These are phyloP conservation scores for Amblyornis subalaris DNA, from an alignment of 2,113 vertebrate species.

Conservation along the genomic window DNA sequence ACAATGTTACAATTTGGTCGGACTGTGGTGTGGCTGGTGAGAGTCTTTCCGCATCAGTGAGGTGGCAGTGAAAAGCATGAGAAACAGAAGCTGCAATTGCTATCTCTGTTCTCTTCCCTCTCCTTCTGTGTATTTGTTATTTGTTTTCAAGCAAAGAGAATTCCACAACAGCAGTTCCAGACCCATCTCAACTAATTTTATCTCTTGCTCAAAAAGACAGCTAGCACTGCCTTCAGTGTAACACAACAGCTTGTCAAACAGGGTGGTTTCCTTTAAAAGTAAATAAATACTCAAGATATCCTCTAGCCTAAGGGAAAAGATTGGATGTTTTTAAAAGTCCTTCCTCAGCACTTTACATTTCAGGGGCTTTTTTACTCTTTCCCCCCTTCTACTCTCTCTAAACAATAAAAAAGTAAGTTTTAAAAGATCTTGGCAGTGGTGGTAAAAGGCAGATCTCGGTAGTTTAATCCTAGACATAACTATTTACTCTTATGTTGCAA, in stretches of 20 bases:
- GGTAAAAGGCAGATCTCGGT: not conserved
- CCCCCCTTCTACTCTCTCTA: not conserved
- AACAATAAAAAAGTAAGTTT: not conserved
- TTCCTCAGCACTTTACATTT: not conserved
- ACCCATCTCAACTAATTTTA: constrained; percentile 51
- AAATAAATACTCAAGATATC: constrained; percentile 45
- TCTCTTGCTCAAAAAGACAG: constrained; percentile 40
- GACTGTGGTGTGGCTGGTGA: not conserved
- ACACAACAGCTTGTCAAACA: constrained; percentile 65
- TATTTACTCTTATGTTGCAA: not conserved
- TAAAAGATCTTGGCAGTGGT: not conserved
- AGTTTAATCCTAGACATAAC: not conserved
- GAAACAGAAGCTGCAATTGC: not conserved
- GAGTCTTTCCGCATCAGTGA: not conserved
- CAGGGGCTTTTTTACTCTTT: not conserved
- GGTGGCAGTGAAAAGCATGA: not conserved
- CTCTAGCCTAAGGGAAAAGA: constrained; percentile 33
- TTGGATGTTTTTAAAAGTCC: not conserved
- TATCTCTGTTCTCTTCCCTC: not conserved
- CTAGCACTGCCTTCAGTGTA: constrained; percentile 51
- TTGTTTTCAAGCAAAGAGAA: constrained; percentile 55
- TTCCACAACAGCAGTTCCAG: constrained; percentile 42
- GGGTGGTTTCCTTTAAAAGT: constrained; percentile 49
- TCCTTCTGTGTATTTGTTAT: constrained; percentile 57
- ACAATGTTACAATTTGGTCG: not conserved